phyloP scores from a whole-genome alignment of 2,113 vertebrate genomes.

The Sinocyclocheilus maitianheensis region DNA sequence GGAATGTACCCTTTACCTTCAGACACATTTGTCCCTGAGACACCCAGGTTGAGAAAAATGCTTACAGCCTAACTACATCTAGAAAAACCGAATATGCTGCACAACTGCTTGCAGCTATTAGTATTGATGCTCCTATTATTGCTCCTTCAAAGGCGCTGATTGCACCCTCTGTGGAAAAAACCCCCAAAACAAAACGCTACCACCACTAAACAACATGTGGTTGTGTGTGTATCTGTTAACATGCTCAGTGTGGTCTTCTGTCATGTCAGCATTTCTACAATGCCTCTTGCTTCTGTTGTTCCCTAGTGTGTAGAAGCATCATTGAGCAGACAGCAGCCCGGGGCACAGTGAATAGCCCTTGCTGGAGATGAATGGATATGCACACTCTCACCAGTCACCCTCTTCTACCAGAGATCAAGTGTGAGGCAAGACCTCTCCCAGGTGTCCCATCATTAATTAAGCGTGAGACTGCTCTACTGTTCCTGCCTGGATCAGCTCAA shows the following conservation, averaged over 20 bases:
- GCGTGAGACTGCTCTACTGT: constrained; percentile 63
- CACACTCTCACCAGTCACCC: neutral
- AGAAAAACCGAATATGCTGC: neutral
- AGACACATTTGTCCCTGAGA: neutral
- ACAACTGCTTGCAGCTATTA: constrained; percentile 22
- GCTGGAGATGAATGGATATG: constrained; percentile 7
- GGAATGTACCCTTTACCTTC: neutral
- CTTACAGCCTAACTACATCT: neutral
- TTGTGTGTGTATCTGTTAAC: neutral
- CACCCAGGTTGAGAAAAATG: constrained; percentile 13
- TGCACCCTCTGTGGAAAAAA: neutral
- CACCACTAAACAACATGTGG: neutral
- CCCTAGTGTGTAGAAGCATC: constrained; percentile 21
- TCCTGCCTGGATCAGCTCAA: constrained; percentile 51
- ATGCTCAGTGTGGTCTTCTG: neutral
- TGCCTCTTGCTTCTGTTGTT: constrained; percentile 21
- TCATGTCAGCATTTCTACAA: neutral
- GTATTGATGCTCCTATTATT: constrained; percentile 14
- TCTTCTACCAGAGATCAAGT: constrained; percentile 24
- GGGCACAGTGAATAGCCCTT: constrained; percentile 5
- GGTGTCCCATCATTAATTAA: constrained; percentile 70
- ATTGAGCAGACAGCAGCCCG: constrained; percentile 10
- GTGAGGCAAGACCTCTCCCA: constrained; percentile 50
- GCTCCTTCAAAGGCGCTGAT: neutral
- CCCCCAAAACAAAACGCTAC: neutral